Evolutionary conservation across 64 coral and sea anemone species (phyloP), one percentile per base, ranked within the genome.

Genomic region (Platygyra sinensis): DNA sequence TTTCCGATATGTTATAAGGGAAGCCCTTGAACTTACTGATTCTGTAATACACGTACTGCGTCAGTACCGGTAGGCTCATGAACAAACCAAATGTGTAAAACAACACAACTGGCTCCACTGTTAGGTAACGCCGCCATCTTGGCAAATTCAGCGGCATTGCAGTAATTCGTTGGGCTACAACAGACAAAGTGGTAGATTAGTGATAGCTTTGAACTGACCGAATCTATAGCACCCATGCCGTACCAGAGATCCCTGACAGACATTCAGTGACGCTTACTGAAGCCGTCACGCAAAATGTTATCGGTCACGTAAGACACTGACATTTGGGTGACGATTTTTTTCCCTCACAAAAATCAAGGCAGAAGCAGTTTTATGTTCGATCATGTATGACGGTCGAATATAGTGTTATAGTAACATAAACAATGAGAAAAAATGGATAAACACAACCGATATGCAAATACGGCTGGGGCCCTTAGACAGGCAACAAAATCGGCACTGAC

Each of bases 31-130:
- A 72, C 50, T 95, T 64, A 75, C 97, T 99, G 33, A 99, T 90
- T 75, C 91, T 89, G 54, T 72, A 83, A 36, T 99, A 99, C 30
- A 99, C 83, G 30, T 91, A 99, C 73, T 99, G 97, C 20, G 93
- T 89, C 42, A 96, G 80, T 0, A 92, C 82, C 11, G 97, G 97
- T 3, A 90, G 77, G 24, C 90, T 91, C 88, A 99, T 99, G 28
- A 99, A 93, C 36, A 95, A 67, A 27, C 97, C 97, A 62, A 87
- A 99, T 25, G 97, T 92, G 65, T 93, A 99, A 13, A 99, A 86
- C 39, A 99, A 91, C 3, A 99, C 87, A 2, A 98, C 93, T 29
- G 96, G 96, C 52, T 98, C 96, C 28, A 95, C 94, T 31, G 91
- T 98, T 19, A 95, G 78, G 25, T 96, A 72, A 25, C 82, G 69